Conservation (phyloP, 2,797 vertebrate genomes). For the Acanthiza pusilla region DNA sequence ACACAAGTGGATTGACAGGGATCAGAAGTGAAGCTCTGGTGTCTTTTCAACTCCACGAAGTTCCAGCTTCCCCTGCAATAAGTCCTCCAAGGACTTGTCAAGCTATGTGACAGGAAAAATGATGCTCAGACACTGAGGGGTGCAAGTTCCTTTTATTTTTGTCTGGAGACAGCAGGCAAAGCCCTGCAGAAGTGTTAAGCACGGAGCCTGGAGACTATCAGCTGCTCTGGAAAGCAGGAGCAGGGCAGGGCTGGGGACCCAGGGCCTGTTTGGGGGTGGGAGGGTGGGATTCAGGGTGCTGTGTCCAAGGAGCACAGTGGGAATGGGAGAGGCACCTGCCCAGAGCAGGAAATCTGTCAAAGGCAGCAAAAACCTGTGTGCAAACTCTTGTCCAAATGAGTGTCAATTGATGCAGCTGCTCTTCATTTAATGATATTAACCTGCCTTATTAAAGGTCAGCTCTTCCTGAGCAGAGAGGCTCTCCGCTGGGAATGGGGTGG, state of each 20-base stretch:
- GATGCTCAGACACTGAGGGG: neutral
- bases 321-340: neutral
- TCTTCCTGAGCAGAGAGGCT: neutral
- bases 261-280: neutral
- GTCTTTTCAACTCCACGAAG: neutral
- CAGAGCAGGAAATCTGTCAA: neutral
- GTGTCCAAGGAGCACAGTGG: neutral
- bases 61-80: neutral
- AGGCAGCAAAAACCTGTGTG: neutral
- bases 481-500: accelerated
- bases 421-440: neutral
- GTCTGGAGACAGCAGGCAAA: neutral
- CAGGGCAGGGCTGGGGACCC: neutral
- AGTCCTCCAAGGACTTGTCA: neutral
- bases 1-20: neutral
- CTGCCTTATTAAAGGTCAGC: neutral
- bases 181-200: neutral
- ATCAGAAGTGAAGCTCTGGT: neutral
- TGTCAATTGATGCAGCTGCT: neutral
- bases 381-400: neutral
- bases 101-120: neutral
- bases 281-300: neutral
- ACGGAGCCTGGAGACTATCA: neutral
- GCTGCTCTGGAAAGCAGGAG: neutral
- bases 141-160: neutral